Evolutionary conservation across 2,797 vertebrate species (phyloP).

Genomic region (Notoglanidium macrostoma): DNA sequence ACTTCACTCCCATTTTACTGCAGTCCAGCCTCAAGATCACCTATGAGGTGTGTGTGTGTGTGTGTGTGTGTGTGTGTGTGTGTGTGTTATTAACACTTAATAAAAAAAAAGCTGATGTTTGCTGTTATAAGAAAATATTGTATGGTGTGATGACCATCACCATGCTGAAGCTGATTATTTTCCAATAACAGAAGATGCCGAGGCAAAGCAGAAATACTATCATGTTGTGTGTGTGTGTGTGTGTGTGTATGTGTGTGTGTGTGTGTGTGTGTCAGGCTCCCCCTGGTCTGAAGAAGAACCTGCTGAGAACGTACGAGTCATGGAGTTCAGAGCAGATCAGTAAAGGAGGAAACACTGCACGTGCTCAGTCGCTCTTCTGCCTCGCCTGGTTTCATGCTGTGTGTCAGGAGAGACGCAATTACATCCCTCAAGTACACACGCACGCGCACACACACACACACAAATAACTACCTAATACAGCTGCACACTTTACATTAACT

Average conservation of each 20-base stretch:
- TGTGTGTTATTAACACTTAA: conserved; percentile 5
- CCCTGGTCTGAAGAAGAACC: conserved; percentile 95
- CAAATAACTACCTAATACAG: neutral
- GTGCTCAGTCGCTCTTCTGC: conserved; percentile 90
- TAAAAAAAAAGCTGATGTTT: neutral
- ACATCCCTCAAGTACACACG: conserved; percentile 88
- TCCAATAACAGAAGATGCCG: neutral
- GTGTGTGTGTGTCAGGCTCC: conserved; percentile 81
- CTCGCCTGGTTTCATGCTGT: conserved; percentile 97
- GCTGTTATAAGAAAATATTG: neutral
- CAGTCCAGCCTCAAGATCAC: conserved; percentile 97
- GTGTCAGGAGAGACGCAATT: conserved; percentile 97
- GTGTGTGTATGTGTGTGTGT: conserved; percentile 54
- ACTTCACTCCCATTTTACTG: conserved; percentile 89
- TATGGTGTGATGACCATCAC: neutral
- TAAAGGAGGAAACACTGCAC: conserved; percentile 80
- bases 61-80: conserved; percentile 40
- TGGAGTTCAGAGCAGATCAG: conserved; percentile 93
- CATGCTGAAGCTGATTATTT: neutral
- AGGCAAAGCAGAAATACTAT: neutral
- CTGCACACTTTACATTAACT: neutral
- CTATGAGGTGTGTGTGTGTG: conserved; percentile 82
- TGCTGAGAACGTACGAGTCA: conserved; percentile 93
- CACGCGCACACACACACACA: conserved; percentile 23
- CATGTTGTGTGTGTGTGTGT: conserved; percentile 45